phyloP scores from a whole-genome alignment of 2,797 vertebrate species.

The Falco cherrug region DNA sequence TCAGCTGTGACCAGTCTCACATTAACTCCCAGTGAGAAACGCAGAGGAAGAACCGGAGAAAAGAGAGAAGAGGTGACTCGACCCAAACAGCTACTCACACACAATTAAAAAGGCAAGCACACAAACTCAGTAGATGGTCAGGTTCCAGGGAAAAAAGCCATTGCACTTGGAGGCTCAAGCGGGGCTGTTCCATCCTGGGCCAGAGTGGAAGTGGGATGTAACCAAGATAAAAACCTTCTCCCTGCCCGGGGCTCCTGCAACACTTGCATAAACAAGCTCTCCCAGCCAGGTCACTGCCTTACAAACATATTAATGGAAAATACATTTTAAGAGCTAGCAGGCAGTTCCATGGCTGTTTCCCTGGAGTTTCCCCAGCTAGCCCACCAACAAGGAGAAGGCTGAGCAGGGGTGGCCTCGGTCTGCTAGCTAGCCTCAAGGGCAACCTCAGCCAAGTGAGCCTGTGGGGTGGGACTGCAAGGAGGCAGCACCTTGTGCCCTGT shows the following conservation, averaged over 20 bases:
- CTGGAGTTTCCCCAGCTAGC: not conserved
- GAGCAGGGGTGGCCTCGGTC: not conserved
- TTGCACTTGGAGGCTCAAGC: too few species aligned
- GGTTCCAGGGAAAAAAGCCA: not conserved
- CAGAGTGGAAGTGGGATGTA: fast-evolving
- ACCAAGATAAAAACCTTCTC: not conserved
- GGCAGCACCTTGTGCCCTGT: fast-evolving
- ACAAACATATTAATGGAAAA: fast-evolving
- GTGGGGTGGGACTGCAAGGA: fast-evolving
- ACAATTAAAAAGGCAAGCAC: not conserved
- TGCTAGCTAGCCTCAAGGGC: not conserved
- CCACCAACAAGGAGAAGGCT: fast-evolving
- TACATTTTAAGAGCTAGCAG: not conserved
- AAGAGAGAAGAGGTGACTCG: not conserved
- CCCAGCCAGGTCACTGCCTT: not conserved
- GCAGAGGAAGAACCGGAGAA: not conserved
- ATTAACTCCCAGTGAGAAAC: not conserved
- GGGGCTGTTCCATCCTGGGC: not conserved
- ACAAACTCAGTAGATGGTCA: fast-evolving
- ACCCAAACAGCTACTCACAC: not conserved
- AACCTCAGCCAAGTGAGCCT: not conserved
- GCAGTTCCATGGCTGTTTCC: not conserved
- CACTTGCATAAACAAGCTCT: not conserved
- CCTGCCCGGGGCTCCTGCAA: not conserved
- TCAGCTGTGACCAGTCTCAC: fast-evolving